Conservation (phyloP, 2,797 vertebrate genomes). For the Erpetoichthys calabaricus region DNA sequence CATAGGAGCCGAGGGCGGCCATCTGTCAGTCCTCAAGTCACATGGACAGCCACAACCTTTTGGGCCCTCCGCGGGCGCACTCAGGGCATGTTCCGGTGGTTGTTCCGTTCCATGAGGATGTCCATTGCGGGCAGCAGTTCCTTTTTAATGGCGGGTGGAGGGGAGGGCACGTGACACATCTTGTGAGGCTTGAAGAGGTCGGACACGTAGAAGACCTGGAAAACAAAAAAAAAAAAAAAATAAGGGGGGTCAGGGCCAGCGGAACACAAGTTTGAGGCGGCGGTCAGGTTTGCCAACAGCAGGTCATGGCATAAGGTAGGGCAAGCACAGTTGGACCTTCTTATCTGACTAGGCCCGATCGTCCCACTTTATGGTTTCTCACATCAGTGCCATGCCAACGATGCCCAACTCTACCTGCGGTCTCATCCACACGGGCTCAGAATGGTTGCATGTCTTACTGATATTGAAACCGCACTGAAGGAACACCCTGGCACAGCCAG, state of each 20-base stretch:
- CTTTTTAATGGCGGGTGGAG: conserved; percentile 78
- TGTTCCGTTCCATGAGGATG: conserved; percentile 89
- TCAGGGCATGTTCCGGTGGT: conserved; percentile 96
- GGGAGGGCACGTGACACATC: conserved; percentile 56
- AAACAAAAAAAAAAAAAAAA: conserved; percentile 12
- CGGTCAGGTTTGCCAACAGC: not conserved
- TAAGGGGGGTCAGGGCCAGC: not conserved
- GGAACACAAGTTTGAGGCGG: not conserved
- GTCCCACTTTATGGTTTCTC: too few species aligned
- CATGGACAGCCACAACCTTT: conserved; percentile 31
- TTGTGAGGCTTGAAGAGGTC: conserved; percentile 81
- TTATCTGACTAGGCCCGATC: too few species aligned
- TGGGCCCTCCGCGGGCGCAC: conserved; percentile 8
- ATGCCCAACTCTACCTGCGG: too few species aligned
- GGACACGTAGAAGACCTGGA: conserved; percentile 85
- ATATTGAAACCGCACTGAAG: too few species aligned
- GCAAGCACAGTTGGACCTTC: not conserved
- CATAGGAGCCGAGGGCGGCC: conserved; percentile 75
- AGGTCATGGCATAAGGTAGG: fast-evolving
- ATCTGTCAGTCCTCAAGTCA: conserved; percentile 70
- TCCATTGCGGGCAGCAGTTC: conserved; percentile 85
- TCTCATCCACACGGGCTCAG: too few species aligned
- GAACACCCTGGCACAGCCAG: too few species aligned
- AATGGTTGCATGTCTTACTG: too few species aligned
- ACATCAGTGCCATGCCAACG: too few species aligned